Conservation (phyloP, 1,140 invertebrate species). For the Drosophila pandora region DNA sequence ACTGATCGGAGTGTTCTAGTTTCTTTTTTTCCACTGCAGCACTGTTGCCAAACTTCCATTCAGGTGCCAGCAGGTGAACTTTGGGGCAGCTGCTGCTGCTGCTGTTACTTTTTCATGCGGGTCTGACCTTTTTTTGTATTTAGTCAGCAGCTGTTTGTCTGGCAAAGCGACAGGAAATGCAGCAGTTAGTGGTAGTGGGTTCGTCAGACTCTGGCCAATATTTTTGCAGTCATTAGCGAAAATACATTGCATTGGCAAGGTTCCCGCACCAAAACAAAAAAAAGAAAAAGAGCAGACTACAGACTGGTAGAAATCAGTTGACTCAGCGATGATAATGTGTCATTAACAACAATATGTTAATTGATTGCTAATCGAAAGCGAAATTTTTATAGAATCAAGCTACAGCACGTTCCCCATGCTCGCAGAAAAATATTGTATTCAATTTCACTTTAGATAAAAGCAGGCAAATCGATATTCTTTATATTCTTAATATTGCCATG, state of each 20-base stretch:
- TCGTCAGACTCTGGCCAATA: conserved; percentile 41
- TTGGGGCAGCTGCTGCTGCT: conserved; percentile 28
- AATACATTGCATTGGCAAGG: conserved; percentile 60
- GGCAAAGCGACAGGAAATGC: conserved; percentile 49
- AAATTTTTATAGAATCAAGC: conserved; percentile 20
- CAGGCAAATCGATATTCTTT: conserved; percentile 7
- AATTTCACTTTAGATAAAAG: conserved; percentile 9
- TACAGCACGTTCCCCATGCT: conserved; percentile 25
- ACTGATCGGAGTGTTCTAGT: conserved; percentile 42
- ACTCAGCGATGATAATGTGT: conserved; percentile 35
- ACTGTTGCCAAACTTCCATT: conserved; percentile 32
- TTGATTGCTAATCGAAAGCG: conserved; percentile 49
- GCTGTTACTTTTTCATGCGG: conserved; percentile 28
- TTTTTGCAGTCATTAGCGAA: conserved; percentile 28
- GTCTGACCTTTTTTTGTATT: conserved; percentile 43
- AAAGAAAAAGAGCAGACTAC: not conserved
- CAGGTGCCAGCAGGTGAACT: conserved; percentile 42
- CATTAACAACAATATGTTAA: conserved; percentile 43
- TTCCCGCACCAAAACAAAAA: conserved; percentile 8
- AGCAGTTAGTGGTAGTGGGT: conserved; percentile 31
- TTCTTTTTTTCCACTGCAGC: conserved; percentile 9
- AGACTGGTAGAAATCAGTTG: conserved; percentile 20
- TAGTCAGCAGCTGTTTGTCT: conserved; percentile 40
- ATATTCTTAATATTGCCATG: not conserved
- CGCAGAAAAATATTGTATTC: conserved; percentile 6